phyloP scores from a whole-genome alignment of 2,113 vertebrate species.

The Nothobranchius kuhntae region DNA sequence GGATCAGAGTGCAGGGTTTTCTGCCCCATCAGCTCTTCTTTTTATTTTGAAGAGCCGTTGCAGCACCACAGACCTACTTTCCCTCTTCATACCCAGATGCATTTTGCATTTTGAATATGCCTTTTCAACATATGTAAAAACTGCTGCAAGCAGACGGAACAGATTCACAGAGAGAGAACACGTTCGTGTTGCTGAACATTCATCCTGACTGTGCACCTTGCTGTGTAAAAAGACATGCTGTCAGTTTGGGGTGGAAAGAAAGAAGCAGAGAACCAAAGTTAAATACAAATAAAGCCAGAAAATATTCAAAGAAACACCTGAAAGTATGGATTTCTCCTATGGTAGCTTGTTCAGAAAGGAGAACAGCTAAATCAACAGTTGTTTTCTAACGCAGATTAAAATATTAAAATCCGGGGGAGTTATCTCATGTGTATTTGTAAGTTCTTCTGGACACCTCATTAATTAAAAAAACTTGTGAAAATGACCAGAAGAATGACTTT shows the following conservation, averaged over 20 bases:
- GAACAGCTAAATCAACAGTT: neutral
- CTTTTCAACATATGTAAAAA: constrained; percentile 19
- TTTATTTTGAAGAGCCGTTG: constrained; percentile 49
- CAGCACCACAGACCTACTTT: constrained; percentile 64
- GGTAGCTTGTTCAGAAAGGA: neutral
- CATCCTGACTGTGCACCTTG: neutral
- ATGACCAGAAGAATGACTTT: too few relatives aligned
- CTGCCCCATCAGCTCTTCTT: constrained; percentile 52
- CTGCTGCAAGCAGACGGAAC: constrained; percentile 12
- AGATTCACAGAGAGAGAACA: neutral
- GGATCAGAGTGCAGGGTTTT: constrained; percentile 53
- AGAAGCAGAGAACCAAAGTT: neutral
- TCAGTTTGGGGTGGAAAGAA: constrained; percentile 1
- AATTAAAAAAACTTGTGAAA: too few relatives aligned
- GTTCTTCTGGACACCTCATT: too few relatives aligned
- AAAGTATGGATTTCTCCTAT: neutral
- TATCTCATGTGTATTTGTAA: too few relatives aligned
- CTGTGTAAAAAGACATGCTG: neutral
- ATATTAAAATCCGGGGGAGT: too few relatives aligned
- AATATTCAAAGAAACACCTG: neutral
- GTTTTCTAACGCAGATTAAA: too few relatives aligned
- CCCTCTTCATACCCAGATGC: constrained; percentile 27
- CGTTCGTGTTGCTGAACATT: constrained; percentile 15
- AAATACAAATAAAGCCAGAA: neutral
- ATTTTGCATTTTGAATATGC: constrained; percentile 28